These are phyloP conservation scores for Marasmarcha lunaedactyla DNA, from an alignment of 2,888 invertebrate species.

Conservation along the genomic window DNA sequence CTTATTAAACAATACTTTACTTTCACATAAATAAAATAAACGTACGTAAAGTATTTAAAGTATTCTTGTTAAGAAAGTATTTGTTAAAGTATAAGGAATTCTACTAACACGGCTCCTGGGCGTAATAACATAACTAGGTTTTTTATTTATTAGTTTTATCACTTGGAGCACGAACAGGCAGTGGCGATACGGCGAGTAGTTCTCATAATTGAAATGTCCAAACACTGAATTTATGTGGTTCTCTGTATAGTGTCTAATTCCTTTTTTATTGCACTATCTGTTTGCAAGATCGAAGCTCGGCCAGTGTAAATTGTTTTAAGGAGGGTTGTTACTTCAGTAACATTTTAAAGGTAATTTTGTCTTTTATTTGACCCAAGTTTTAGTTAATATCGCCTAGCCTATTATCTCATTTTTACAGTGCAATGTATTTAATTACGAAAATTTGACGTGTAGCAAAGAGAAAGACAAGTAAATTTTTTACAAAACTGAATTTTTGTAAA, in stretches of 20 bases:
- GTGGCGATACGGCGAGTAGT: conserved; percentile 61
- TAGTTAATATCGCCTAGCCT: too few relatives aligned
- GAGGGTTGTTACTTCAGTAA: too few relatives aligned
- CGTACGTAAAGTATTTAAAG: not conserved
- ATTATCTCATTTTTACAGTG: too few relatives aligned
- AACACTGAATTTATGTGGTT: conserved; percentile 60
- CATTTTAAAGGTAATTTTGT: too few relatives aligned
- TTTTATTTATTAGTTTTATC: conserved; percentile 51
- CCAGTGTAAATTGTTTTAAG: too few relatives aligned
- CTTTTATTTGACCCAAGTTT: too few relatives aligned
- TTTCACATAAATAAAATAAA: too few relatives aligned
- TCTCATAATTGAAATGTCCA: conserved; percentile 67
- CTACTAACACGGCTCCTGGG: not conserved
- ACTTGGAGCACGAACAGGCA: conserved; percentile 52
- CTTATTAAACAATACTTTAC: too few relatives aligned
- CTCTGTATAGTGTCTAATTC: conserved; percentile 31
- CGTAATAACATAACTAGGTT: conserved; percentile 18
- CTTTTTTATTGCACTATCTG: conserved; percentile 36
- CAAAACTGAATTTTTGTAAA: too few relatives aligned
- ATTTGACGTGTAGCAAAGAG: too few relatives aligned
- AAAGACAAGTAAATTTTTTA: too few relatives aligned
- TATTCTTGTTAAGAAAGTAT: not conserved
- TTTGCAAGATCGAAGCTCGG: conserved; percentile 6
- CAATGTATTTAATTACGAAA: too few relatives aligned
- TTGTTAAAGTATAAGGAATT: not conserved